Percentiles rank a stretch among this genome's conserved stretches.
These are phyloP conservation scores for Pterophyllum scalare DNA, from an alignment of 2,113 vertebrate species.

Conservation along the genomic window DNA sequence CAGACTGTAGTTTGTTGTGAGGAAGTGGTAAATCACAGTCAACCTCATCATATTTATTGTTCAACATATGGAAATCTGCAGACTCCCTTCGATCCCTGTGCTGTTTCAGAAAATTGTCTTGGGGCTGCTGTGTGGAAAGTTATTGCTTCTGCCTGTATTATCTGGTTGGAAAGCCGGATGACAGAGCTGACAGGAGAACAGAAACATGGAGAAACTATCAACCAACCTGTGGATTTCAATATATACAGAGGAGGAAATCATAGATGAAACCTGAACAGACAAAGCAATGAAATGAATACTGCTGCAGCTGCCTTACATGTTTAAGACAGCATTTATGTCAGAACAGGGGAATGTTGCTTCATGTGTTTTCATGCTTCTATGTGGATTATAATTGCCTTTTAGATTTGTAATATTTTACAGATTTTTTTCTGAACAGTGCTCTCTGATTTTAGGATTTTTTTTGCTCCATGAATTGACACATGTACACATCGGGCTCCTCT, in stretches of 20 bases:
- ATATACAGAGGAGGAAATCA: not conserved
- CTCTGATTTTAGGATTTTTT: not conserved
- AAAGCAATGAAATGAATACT: not conserved
- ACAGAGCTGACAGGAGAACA: constrained; percentile 19
- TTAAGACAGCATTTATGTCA: constrained; percentile 1
- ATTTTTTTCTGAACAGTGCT: constrained; percentile 4
- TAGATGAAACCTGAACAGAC: not conserved
- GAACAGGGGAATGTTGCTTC: not conserved
- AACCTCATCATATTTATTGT: constrained; percentile 38
- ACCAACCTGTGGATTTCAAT: not conserved
- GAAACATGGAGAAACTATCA: constrained; percentile 63
- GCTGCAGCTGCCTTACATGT: constrained; percentile 9
- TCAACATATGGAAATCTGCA: constrained; percentile 49
- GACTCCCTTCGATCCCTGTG: not conserved
- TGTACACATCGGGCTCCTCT: constrained; percentile 21
- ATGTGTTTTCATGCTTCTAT: not conserved
- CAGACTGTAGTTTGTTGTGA: not conserved
- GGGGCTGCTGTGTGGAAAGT: constrained; percentile 42
- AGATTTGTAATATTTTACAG: not conserved
- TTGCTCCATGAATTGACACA: constrained; percentile 36
- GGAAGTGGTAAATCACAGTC: constrained; percentile 10
- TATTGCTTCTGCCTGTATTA: constrained; percentile 26
- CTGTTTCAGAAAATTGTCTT: constrained; percentile 39
- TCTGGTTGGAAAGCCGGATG: constrained; percentile 24
- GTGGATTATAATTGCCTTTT: constrained; percentile 3